Conservation (phyloP, 2,113 vertebrate genomes). For the Nerophis lumbriciformis region DNA sequence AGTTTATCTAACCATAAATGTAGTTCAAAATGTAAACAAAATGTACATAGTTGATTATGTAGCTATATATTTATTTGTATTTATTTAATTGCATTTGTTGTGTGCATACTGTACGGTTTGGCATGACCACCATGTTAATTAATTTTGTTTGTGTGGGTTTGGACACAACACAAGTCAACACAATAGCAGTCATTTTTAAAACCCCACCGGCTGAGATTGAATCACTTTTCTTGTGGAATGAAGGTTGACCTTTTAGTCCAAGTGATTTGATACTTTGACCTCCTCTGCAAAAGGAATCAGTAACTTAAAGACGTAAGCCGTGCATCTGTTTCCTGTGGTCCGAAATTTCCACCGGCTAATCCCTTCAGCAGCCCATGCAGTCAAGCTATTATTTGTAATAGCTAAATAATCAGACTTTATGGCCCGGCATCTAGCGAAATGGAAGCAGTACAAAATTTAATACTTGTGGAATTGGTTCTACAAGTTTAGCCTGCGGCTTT, state of each 20-base stretch:
- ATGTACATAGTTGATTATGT: too few relatives aligned
- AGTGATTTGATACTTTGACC: slow-evolving; percentile 8
- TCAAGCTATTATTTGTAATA: slow-evolving; percentile 75
- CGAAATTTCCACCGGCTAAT: slow-evolving; percentile 56
- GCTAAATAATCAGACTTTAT: slow-evolving; percentile 78
- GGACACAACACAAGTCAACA: too few relatives aligned
- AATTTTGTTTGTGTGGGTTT: too few relatives aligned
- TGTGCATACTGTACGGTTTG: too few relatives aligned
- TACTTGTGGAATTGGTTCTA: slow-evolving; percentile 69
- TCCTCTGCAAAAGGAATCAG: slow-evolving; percentile 32
- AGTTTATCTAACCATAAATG: too few relatives aligned
- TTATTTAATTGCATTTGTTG: too few relatives aligned
- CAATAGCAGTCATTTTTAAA: not conserved
- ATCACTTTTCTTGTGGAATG: not conserved
- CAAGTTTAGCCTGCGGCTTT: slow-evolving; percentile 61
- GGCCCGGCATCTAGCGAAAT: slow-evolving; percentile 65
- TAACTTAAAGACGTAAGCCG: slow-evolving; percentile 47
- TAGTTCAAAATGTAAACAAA: too few relatives aligned
- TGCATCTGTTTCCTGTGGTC: slow-evolving; percentile 58
- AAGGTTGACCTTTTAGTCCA: slow-evolving; percentile 11
- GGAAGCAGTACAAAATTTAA: slow-evolving; percentile 66
- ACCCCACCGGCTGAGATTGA: not conserved
- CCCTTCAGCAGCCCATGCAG: slow-evolving; percentile 57
- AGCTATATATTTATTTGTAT: too few relatives aligned
- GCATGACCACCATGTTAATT: too few relatives aligned